Evolutionary conservation across 2,113 vertebrate genomes (phyloP), one percentile per base, ranked within the genome.

Genomic region (Atlantisia rogersi): DNA sequence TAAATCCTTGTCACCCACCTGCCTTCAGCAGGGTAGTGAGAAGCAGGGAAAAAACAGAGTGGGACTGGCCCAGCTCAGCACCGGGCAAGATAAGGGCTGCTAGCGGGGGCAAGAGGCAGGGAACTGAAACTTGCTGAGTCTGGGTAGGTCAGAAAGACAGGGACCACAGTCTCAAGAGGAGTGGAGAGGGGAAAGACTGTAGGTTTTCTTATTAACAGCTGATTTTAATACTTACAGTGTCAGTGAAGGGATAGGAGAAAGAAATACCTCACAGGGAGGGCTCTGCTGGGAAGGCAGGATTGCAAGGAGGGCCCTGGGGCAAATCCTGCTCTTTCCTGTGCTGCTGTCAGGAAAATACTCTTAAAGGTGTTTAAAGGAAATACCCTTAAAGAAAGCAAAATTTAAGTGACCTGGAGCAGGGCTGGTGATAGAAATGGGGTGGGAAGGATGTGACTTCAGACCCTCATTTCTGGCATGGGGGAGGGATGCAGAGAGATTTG

Each of bases 41-140:
- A 39, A 40, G 15, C 4, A 26, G 44, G 37, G 28, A 32, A 7
- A n/a, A 68, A 17, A 2, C 2, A 12, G 53, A 73, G 56, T 1
- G 28, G 37, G 63, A 44, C 37, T 85, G 76, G 35, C 37, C 73
- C 64, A 50, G 76, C 35, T 50, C 85, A 50, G 63, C 82, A 35
- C 29, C 2, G 0, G 10, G 15, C 19, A 28, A 29, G 29, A 24
- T 10, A 26, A 0, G 3, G 31, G 52, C 25, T 64, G 50, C 42
- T 40, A 15, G 10, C 19, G 40, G 17, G 24, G 24, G 8, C 28
- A 46, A 19, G 44, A 7, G 0, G 6, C n/a, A 13, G 21, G 75
- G 85, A 97, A 94, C 52, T 11, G 65, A 91, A 78, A 95, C 65
- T 12, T 84, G 83, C 88, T 90, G 85, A 82, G 15, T 58, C n/a